Evolutionary conservation across 1,140 invertebrate genomes (phyloP).

Genomic region (Drosophila novamexicana): DNA sequence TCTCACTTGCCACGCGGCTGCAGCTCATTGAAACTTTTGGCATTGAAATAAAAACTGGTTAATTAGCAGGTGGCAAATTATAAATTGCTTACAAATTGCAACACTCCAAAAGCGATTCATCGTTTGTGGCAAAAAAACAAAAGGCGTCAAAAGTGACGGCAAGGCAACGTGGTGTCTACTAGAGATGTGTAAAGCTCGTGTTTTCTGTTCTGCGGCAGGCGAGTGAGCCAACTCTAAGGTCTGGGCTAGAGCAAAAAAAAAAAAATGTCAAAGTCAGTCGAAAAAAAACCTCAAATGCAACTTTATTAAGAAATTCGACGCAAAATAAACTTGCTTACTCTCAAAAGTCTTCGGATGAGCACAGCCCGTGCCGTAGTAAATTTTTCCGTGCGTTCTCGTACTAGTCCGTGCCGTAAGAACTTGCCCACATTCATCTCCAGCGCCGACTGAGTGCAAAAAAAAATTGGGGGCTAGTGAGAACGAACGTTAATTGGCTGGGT

Average conservation of each 20-base stretch:
- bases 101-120: slow-evolving; percentile 17
- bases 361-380: too few species aligned
- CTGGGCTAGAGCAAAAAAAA: too few species aligned
- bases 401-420: too few species aligned
- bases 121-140: slow-evolving; percentile 33
- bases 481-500: slow-evolving; percentile 43
- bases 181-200: too few species aligned
- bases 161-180: slow-evolving; percentile 11
- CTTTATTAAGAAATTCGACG: too few species aligned
- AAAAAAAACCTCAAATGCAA: too few species aligned
- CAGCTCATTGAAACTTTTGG: slow-evolving; percentile 69
- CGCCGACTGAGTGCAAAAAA: slow-evolving; percentile 1
- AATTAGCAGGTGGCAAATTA: slow-evolving; percentile 66
- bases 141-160: slow-evolving; percentile 37
- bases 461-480: not conserved
- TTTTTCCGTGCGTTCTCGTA: too few species aligned
- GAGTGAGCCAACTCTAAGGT: too few species aligned
- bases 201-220: too few species aligned
- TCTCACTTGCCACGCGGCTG: slow-evolving; percentile 11
- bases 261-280: not conserved
- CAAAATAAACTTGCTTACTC: too few species aligned
- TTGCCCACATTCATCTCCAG: too few species aligned
- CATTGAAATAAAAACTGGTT: slow-evolving; percentile 77
- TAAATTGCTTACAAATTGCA: slow-evolving; percentile 74
- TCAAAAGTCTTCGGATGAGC: too few species aligned